Evolutionary conservation across 2,888 invertebrate species (phyloP).

Genomic region (Ditula angustiorana): DNA sequence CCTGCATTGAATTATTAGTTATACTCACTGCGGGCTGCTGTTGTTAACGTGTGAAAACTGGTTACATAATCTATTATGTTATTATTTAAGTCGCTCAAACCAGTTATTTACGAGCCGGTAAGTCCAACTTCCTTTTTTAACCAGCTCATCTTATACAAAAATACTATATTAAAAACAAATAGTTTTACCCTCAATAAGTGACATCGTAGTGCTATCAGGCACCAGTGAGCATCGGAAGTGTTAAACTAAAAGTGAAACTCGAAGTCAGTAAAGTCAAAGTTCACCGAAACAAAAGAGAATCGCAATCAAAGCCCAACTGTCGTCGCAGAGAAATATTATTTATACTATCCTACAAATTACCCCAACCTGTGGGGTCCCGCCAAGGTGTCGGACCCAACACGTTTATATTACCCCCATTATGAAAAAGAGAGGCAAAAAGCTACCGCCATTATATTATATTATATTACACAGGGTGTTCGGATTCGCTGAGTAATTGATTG

Average conservation of each 20-base stretch:
- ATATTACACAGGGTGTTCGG: slow-evolving; percentile 34
- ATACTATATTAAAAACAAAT: neutral
- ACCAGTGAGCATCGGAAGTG: neutral
- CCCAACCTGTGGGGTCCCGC: slow-evolving; percentile 11
- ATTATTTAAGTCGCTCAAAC: neutral
- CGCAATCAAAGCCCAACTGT: neutral
- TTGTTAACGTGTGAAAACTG: slow-evolving; percentile 46
- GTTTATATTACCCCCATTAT: slow-evolving; percentile 18
- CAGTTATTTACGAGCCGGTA: neutral
- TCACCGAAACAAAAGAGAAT: neutral
- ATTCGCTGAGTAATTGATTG: slow-evolving; percentile 40
- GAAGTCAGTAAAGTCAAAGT: neutral
- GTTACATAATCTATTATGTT: slow-evolving; percentile 32
- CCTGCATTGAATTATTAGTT: slow-evolving; percentile 48
- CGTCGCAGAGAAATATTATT: slow-evolving; percentile 2
- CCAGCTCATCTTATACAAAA: neutral
- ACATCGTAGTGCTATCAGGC: too few species aligned
- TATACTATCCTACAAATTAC: slow-evolving; percentile 9
- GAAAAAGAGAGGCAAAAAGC: slow-evolving; percentile 19
- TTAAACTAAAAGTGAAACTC: neutral
- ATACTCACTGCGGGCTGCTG: slow-evolving; percentile 46
- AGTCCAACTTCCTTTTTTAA: neutral
- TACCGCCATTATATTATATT: slow-evolving; percentile 34
- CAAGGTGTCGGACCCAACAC: slow-evolving; percentile 15
- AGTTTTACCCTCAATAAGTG: too few species aligned